Percentiles rank a stretch among this genome's conserved stretches.
These are phyloP conservation scores for fruit fly (Drosophila melanogaster) DNA, from an alignment of 1,140 invertebrate genomes.

Conservation along the genomic window DNA sequence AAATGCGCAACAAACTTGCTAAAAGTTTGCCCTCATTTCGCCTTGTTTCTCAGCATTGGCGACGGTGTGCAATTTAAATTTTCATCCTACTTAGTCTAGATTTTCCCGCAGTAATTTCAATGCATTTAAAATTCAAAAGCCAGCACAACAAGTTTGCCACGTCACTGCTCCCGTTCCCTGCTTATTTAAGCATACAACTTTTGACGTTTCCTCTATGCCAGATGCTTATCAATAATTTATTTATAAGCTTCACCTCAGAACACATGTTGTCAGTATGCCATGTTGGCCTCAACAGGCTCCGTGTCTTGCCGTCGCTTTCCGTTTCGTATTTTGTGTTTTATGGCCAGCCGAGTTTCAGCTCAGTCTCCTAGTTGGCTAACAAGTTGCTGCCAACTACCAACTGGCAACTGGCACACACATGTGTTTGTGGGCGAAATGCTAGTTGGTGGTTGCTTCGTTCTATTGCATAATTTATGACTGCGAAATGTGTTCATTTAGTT, in stretches of 20 bases:
- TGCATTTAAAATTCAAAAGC: conserved; percentile 73
- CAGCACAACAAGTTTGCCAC: conserved; percentile 42
- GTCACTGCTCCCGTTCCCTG: conserved; percentile 20
- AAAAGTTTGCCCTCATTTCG: conserved; percentile 43
- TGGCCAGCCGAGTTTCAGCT: conserved; percentile 47
- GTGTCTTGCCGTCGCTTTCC: conserved; percentile 2
- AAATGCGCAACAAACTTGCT: conserved; percentile 64
- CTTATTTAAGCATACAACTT: conserved; percentile 80
- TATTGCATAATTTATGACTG: conserved; percentile 80
- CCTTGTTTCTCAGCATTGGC: conserved; percentile 15
- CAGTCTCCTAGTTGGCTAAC: conserved; percentile 75
- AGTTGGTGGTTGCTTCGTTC: conserved; percentile 21
- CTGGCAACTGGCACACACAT: conserved; percentile 18
- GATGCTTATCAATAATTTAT: conserved; percentile 83
- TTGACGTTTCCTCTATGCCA: conserved; percentile 81
- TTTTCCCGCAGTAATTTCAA: conserved; percentile 54
- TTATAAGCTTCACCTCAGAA: conserved; percentile 82
- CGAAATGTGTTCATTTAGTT: conserved; percentile 83
- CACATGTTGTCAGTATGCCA: conserved; percentile 79
- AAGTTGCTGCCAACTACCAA: conserved; percentile 56
- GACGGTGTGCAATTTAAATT: conserved; percentile 54
- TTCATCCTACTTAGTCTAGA: conserved; percentile 36
- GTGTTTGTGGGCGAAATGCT: conserved; percentile 17
- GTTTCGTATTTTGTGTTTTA: conserved; percentile 57
- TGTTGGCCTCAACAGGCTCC: conserved; percentile 35